Percentiles rank a stretch among this genome's conserved stretches.
Conservation (phyloP, 2,888 invertebrate species). For the Panopea generosa region DNA sequence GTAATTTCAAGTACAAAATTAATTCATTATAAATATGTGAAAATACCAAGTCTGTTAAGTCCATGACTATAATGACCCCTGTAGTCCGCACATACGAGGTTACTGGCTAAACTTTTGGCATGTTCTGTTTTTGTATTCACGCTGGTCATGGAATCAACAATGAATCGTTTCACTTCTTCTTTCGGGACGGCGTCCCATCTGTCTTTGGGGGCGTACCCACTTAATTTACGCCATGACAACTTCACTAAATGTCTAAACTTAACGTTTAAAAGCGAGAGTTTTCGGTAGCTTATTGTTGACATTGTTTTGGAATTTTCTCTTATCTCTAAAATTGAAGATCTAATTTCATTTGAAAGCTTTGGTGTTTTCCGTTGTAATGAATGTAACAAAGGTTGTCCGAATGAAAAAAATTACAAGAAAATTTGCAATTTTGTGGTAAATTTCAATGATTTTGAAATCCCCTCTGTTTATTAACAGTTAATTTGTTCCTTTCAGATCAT, state of each 20-base stretch:
- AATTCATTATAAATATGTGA: no score
- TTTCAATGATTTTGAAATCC: no score
- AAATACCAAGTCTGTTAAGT: slow-evolving; percentile 91
- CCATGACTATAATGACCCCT: slow-evolving; percentile 95
- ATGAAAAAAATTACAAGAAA: slow-evolving; percentile 16
- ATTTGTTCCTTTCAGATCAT: no score
- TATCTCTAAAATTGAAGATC: slow-evolving; percentile 29
- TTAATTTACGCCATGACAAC: slow-evolving; percentile 26
- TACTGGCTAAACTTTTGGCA: slow-evolving; percentile 89
- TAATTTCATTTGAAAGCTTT: slow-evolving; percentile 30
- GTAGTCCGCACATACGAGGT: slow-evolving; percentile 91
- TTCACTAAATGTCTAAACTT: slow-evolving; percentile 1
- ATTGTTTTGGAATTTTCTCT: slow-evolving; percentile 11
- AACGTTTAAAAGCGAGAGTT: not conserved
- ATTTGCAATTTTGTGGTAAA: no score
- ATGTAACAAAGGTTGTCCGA: slow-evolving; percentile 27
- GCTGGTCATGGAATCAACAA: slow-evolving; percentile 88
- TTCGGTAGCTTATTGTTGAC: slow-evolving; percentile 31
- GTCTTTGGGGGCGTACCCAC: slow-evolving; percentile 34
- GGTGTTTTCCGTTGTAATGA: slow-evolving; percentile 5
- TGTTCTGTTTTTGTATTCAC: slow-evolving; percentile 88
- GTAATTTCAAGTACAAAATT: no score
- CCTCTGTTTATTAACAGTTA: no score
- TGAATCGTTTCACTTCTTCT: slow-evolving; percentile 80
- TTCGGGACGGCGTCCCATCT: slow-evolving; percentile 66